Conservation (phyloP, 2,113 vertebrate species). For the Pedetes capensis region DNA sequence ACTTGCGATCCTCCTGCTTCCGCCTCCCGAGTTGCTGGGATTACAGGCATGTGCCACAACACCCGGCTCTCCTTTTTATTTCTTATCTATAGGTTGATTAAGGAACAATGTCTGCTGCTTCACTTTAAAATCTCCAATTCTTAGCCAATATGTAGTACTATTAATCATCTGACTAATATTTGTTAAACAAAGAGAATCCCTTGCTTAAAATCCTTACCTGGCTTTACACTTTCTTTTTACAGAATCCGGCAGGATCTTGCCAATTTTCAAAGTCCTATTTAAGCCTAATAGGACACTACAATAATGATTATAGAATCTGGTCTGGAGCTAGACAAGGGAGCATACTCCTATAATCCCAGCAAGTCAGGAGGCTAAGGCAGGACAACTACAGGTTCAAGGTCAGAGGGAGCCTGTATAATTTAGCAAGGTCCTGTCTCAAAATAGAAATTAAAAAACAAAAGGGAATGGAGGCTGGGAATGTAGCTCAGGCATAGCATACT, state of each 20-base stretch:
- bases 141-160: not conserved
- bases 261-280: not conserved
- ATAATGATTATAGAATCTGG: not conserved
- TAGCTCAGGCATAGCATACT: too few relatives aligned
- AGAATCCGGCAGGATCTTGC: not conserved
- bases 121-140: constrained; percentile 8
- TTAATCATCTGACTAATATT: not conserved
- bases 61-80: not conserved
- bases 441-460: too few relatives aligned
- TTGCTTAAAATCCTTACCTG: not conserved
- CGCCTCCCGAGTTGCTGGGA: too few relatives aligned
- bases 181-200: not conserved
- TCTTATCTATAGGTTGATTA: not conserved
- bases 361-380: too few relatives aligned
- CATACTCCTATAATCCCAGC: too few relatives aligned
- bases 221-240: not conserved
- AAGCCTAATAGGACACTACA: not conserved
- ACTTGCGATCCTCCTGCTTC: too few relatives aligned
- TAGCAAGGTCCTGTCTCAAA: too few relatives aligned
- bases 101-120: not conserved
- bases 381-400: too few relatives aligned
- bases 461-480: too few relatives aligned
- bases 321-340: too few relatives aligned
- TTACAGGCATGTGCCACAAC: too few relatives aligned
- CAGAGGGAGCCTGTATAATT: too few relatives aligned